phyloP scores from a whole-genome alignment of 2,113 vertebrate species.

The Proterorhinus semilunaris region DNA sequence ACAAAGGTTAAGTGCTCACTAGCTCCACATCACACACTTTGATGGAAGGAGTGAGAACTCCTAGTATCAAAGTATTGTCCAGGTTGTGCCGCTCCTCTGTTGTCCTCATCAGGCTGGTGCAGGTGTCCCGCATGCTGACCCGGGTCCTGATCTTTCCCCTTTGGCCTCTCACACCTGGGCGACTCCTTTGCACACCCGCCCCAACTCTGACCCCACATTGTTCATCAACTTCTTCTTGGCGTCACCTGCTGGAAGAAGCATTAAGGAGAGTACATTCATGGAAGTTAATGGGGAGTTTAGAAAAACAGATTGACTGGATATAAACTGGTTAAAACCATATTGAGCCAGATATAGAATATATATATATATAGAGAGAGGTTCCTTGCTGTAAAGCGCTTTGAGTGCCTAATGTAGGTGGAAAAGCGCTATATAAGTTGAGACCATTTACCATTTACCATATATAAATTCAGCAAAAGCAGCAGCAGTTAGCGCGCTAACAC shows the following conservation, averaged over 20 bases:
- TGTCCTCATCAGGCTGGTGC: slow-evolving; percentile 50
- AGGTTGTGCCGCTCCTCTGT: slow-evolving; percentile 25
- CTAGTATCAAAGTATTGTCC: slow-evolving; percentile 16
- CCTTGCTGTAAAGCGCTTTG: no score
- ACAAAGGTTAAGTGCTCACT: background rate
- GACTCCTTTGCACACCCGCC: slow-evolving; percentile 39
- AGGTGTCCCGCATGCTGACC: slow-evolving; percentile 65
- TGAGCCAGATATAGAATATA: no score
- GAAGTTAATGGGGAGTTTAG: background rate
- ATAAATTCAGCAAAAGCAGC: no score
- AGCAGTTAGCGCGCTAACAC: no score
- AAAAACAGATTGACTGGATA: background rate
- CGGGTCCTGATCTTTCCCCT: slow-evolving; percentile 39
- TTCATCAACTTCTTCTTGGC: slow-evolving; percentile 57
- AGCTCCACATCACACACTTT: background rate
- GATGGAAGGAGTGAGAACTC: slow-evolving; percentile 20
- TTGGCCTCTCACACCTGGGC: slow-evolving; percentile 63
- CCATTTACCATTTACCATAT: no score
- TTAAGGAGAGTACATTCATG: slow-evolving; percentile 22
- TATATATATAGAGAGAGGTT: no score
- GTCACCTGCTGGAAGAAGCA: slow-evolving; percentile 62
- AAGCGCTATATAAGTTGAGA: no score
- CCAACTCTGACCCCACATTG: slow-evolving; percentile 57
- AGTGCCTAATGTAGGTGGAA: no score
- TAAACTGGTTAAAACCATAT: background rate